phyloP scores from a whole-genome alignment of 2,113 vertebrate species.

The Campylomormyrus numenius region DNA sequence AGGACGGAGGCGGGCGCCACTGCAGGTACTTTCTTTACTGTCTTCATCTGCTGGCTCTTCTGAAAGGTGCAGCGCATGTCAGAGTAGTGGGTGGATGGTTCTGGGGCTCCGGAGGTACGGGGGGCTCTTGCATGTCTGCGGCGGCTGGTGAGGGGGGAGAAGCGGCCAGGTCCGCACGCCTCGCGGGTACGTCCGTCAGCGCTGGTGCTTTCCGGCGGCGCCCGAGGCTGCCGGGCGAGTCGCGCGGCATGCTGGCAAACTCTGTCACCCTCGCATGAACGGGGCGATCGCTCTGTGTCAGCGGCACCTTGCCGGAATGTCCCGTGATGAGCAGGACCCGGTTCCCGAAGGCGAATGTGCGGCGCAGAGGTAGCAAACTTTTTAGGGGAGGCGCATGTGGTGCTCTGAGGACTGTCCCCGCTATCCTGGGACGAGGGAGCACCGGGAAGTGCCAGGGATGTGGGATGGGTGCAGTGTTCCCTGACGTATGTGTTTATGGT shows the following conservation, averaged over 20 bases:
- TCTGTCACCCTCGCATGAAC: background rate
- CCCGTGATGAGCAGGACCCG: background rate
- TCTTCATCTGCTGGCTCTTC: slow-evolving; percentile 3
- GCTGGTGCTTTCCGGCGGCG: background rate
- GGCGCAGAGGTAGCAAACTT: background rate
- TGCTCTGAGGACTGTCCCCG: background rate
- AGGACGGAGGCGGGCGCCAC: background rate
- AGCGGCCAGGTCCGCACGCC: background rate
- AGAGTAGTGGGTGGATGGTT: background rate
- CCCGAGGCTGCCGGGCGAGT: background rate
- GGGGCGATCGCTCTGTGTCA: background rate
- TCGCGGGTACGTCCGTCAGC: background rate
- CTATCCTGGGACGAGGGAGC: background rate
- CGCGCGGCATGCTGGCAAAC: background rate
- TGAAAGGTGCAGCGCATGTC: background rate
- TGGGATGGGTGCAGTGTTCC: background rate
- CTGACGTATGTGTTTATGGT: background rate
- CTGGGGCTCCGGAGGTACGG: background rate
- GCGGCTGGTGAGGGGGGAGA: background rate
- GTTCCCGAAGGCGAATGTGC: background rate
- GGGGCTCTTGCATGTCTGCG: background rate
- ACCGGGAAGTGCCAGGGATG: background rate
- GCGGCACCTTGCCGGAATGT: background rate
- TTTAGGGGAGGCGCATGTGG: background rate
- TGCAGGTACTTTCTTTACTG: slow-evolving; percentile 16